Base-by-base conservation (phyloP, 2,113 vertebrate species). In the Cricetomys ansorgei region DNA sequence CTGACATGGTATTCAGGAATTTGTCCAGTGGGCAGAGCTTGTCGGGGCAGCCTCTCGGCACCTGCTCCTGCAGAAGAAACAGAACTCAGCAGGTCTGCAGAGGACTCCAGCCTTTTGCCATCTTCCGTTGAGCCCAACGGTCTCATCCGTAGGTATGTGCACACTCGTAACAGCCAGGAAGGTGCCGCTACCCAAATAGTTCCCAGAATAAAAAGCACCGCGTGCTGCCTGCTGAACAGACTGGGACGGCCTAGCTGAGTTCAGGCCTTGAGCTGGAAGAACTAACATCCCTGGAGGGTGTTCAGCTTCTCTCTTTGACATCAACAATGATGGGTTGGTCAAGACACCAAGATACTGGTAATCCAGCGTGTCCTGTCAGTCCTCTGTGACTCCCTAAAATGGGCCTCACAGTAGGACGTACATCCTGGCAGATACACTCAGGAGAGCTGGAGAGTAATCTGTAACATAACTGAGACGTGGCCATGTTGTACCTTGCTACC, bases 21-120 rank as follows among this genome's bases (percentile, higher is more conserved):
- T 99, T 98, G 87, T 99, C 91, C 48, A 99, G 98, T 1, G 99
- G 99, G 97, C 99, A 99, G 97, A 99, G 99, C 88, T 98, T 98
- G 62, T 98, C 98, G 87, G 98, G 99, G 80, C 99, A 99, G 73
- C 99, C 99, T 87, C 97, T 98, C 1, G 99, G 98, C 81, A 99
- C 98, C 95, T 99, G 99, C 90, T 99, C 99, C 99, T 99, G 95
- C 9, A 96, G 65, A 80, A 87, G 76, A 94, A 50, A 94, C 21
- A 8, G 3, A n/a, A 59, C 29, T 96, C 81, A 96, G 90, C 59
- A 3, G 23, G 59, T 37, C 29, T 21, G 1, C 57, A 4, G 31
- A 86, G 73, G 87, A 34, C 21, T 29, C 25, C 0, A 23, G 3
- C 12, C 48, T 57, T 73, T 37, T 64, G 29, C 70, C 77, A 6